phyloP scores from a whole-genome alignment of 2,888 invertebrate species.

The Parascotia fuliginaria region DNA sequence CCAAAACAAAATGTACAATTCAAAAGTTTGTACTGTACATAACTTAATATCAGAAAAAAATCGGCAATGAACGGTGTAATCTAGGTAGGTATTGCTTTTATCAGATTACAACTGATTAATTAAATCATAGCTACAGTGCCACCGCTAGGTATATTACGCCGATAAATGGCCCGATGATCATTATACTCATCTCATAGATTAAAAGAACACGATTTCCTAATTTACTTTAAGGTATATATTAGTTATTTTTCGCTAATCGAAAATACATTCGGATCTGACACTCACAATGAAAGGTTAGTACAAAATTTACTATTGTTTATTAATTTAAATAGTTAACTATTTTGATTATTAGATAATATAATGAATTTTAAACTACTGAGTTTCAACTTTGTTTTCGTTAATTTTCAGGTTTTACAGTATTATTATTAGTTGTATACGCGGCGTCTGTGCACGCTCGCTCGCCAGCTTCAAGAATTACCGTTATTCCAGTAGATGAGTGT shows the following conservation, averaged over 20 bases:
- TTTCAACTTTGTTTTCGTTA: not conserved
- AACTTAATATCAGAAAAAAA: too few relatives aligned
- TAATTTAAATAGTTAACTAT: too few relatives aligned
- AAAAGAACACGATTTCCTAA: constrained; percentile 35
- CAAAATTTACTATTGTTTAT: too few relatives aligned
- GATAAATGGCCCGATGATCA: constrained; percentile 30
- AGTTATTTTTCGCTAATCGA: constrained; percentile 12
- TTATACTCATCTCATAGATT: constrained; percentile 38
- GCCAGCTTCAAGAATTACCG: not conserved
- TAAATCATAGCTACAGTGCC: constrained; percentile 28
- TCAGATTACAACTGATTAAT: constrained; percentile 30
- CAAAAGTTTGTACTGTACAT: too few relatives aligned
- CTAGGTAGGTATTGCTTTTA: constrained; percentile 24
- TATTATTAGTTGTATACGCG: constrained; percentile 45
- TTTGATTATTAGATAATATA: too few relatives aligned
- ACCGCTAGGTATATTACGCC: constrained; percentile 12
- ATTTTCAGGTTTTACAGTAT: constrained; percentile 44
- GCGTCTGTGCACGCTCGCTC: constrained; percentile 42
- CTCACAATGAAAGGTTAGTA: constrained; percentile 43
- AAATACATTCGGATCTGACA: constrained; percentile 24
- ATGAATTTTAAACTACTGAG: too few relatives aligned
- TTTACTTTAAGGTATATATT: constrained; percentile 37
- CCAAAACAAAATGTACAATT: too few relatives aligned
- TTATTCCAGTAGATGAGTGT: constrained; percentile 50
- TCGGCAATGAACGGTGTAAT: too few relatives aligned